Evolutionary conservation across 2,113 vertebrate genomes (phyloP).

Genomic region (Gasterosteus aculeatus): DNA sequence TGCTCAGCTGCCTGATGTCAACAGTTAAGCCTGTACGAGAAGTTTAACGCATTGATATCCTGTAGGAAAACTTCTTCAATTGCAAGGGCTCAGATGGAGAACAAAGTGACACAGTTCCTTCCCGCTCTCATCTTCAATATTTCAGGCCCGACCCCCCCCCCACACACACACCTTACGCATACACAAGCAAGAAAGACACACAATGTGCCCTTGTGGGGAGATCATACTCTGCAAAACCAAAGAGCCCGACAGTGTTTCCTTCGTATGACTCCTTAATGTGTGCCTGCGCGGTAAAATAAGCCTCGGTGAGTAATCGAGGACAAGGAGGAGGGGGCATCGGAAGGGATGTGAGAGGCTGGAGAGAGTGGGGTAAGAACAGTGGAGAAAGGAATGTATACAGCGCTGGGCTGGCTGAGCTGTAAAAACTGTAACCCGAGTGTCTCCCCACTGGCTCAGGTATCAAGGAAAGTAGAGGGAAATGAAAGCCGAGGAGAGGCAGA

Average conservation of each 20-base stretch:
- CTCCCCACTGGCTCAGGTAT: slow-evolving; percentile 90
- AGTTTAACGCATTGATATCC: slow-evolving; percentile 22
- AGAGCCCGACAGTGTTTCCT: slow-evolving; percentile 94
- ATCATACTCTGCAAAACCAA: slow-evolving; percentile 87
- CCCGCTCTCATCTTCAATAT: slow-evolving; percentile 49
- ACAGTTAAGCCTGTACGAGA: not conserved
- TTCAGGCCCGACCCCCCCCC: slow-evolving; percentile 18
- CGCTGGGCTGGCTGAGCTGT: slow-evolving; percentile 96
- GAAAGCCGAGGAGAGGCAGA: slow-evolving; percentile 83
- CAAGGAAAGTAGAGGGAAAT: slow-evolving; percentile 99
- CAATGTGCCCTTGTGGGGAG: slow-evolving; percentile 94
- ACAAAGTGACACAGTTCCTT: slow-evolving; percentile 32
- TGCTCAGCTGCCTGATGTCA: slow-evolving; percentile 8
- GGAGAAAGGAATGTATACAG: slow-evolving; percentile 99
- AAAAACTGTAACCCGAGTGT: slow-evolving; percentile 98
- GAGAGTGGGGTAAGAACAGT: slow-evolving; percentile 81
- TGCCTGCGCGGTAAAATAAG: slow-evolving; percentile 94
- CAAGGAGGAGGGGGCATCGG: slow-evolving; percentile 66
- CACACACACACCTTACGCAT: not conserved
- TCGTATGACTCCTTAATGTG: slow-evolving; percentile 96
- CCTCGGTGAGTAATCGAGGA: slow-evolving; percentile 92
- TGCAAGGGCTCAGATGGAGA: not conserved
- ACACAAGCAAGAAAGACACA: slow-evolving; percentile 68
- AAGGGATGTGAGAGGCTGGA: slow-evolving; percentile 62
- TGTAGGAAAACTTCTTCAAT: slow-evolving; percentile 15